phyloP scores from a whole-genome alignment of 2,113 vertebrate species.

The Diadophis punctatus region DNA sequence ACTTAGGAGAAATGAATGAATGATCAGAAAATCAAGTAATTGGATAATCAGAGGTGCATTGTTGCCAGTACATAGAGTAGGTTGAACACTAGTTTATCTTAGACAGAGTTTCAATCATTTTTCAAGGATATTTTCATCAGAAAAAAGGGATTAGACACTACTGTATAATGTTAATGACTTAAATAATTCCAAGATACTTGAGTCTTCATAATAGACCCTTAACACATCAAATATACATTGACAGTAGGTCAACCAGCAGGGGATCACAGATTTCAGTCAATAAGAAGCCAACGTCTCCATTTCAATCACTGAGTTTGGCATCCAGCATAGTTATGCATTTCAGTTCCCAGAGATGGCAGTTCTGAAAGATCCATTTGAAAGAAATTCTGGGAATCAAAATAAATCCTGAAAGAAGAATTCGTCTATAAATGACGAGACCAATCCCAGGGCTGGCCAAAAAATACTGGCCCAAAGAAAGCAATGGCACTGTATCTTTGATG shows the following conservation, averaged over 20 bases:
- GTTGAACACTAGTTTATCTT: neutral
- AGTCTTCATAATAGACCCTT: neutral
- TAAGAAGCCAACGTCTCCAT: constrained; percentile 4
- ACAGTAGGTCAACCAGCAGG: neutral
- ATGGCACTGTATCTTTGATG: neutral
- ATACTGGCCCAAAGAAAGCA: neutral
- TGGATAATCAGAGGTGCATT: neutral
- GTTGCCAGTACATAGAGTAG: neutral
- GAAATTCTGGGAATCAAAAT: neutral
- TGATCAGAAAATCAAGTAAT: neutral
- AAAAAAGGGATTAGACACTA: neutral
- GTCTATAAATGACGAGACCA: neutral
- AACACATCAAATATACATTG: constrained; percentile 19
- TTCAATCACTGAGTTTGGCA: constrained; percentile 20
- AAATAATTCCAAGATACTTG: neutral
- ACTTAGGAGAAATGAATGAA: neutral
- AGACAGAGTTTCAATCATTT: neutral
- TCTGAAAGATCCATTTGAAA: constrained; percentile 1
- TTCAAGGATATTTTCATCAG: neutral
- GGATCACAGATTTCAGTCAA: constrained; percentile 3
- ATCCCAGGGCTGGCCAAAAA: neutral
- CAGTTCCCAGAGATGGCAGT: neutral
- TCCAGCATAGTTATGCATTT: neutral
- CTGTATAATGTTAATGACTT: neutral
- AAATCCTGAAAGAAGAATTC: neutral